Evolutionary conservation across 2,888 invertebrate species (phyloP).

Genomic region (Gryllus longicercus): DNA sequence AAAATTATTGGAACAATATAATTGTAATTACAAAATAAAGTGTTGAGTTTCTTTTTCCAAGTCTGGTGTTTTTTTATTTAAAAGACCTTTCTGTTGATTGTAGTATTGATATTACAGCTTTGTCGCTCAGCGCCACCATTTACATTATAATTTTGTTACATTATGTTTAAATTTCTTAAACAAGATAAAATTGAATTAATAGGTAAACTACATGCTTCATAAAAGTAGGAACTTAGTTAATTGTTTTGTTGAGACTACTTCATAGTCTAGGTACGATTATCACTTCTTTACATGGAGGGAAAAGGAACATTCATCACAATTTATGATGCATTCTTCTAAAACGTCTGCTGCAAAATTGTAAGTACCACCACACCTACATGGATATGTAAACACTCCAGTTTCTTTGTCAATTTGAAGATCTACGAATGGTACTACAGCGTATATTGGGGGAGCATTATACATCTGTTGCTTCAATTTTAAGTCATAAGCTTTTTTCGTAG

Average conservation of each 20-base stretch:
- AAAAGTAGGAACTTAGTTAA: no score
- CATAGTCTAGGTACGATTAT: neutral
- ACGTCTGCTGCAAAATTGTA: constrained; percentile 52
- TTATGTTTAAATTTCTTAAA: neutral
- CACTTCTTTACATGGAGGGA: constrained; percentile 55
- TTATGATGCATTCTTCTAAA: constrained; percentile 50
- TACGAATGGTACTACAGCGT: constrained; percentile 53
- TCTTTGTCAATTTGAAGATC: constrained; percentile 51
- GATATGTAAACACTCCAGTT: constrained; percentile 51
- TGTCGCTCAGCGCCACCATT: no score
- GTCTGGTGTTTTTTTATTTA: neutral
- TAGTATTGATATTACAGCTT: no score
- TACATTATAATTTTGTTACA: neutral
- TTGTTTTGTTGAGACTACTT: no score
- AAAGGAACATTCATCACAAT: constrained; percentile 73
- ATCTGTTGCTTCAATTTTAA: constrained; percentile 57
- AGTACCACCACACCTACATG: constrained; percentile 67
- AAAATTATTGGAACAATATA: neutral
- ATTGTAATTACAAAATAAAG: neutral
- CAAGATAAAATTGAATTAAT: no score
- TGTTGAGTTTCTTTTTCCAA: neutral
- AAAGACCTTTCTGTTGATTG: neutral
- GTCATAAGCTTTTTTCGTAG: constrained; percentile 63
- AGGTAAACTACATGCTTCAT: no score
- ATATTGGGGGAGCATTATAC: constrained; percentile 57